phyloP scores from a whole-genome alignment of 1,140 invertebrate genomes.

The Rhynchophorus ferrugineus region DNA sequence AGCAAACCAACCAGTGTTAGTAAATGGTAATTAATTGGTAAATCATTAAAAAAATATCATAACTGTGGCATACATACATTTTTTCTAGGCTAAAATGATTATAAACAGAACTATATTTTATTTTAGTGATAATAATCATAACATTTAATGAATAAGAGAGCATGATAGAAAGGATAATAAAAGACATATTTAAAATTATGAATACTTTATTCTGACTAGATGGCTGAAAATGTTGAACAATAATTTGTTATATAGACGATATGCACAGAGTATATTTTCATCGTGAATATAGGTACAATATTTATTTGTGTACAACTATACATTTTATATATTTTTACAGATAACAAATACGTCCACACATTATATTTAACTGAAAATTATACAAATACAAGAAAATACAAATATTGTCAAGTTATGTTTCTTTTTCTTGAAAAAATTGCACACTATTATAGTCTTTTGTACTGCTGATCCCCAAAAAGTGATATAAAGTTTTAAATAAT shows the following conservation, averaged over 20 bases:
- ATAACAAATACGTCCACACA: constrained; percentile 22
- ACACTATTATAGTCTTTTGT: constrained; percentile 34
- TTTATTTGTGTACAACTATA: constrained; percentile 33
- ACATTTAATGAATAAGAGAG: no score
- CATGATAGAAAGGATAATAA: no score
- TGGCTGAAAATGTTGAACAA: constrained; percentile 39
- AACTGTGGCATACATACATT: no score
- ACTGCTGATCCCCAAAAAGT: constrained; percentile 27
- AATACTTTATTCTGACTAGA: constrained; percentile 40
- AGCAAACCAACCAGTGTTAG: no score
- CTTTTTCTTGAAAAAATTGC: constrained; percentile 31
- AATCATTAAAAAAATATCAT: no score
- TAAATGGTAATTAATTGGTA: no score
- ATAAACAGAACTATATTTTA: no score
- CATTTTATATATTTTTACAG: constrained; percentile 25
- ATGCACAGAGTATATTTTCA: constrained; percentile 39
- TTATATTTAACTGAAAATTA: constrained; percentile 16
- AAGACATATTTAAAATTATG: constrained; percentile 4
- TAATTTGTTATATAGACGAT: constrained; percentile 38
- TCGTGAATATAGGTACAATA: constrained; percentile 33
- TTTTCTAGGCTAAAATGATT: no score
- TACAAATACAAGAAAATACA: constrained; percentile 6
- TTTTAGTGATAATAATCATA: no score
- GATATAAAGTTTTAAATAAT: constrained; percentile 15
- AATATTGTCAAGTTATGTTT: constrained; percentile 17